Conservation (phyloP, 2,797 vertebrate genomes). For the Cossypha heuglini region DNA sequence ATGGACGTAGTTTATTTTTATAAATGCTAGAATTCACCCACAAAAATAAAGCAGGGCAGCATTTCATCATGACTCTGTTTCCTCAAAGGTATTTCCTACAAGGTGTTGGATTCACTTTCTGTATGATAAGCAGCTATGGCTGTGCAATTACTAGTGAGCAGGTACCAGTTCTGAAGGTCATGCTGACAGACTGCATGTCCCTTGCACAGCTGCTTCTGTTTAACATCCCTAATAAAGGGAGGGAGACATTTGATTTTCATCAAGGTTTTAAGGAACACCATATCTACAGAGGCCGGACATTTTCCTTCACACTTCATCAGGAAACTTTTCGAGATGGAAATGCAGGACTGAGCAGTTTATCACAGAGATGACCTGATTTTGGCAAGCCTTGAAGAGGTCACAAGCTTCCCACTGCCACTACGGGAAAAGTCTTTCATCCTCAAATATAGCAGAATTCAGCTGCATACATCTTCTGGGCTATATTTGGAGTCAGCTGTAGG, state of each 20-base stretch:
- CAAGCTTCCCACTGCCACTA: not conserved
- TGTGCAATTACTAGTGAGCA: constrained; percentile 6
- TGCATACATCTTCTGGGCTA: not conserved
- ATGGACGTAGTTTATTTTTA: not conserved
- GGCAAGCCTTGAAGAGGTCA: constrained; percentile 32
- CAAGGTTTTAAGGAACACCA: constrained; percentile 33
- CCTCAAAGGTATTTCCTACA: constrained; percentile 52
- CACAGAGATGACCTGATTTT: constrained; percentile 51
- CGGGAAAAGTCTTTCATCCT: not conserved
- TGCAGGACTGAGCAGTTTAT: constrained; percentile 46
- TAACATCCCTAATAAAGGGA: constrained; percentile 10
- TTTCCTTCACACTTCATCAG: constrained; percentile 59
- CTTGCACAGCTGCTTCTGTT: constrained; percentile 51
- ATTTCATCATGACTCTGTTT: constrained; percentile 34
- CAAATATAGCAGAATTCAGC: not conserved
- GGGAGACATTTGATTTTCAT: constrained; percentile 63
- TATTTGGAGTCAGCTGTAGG: not conserved
- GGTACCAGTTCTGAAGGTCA: constrained; percentile 35
- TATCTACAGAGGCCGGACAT: constrained; percentile 45
- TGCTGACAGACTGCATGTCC: not conserved
- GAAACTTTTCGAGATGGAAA: constrained; percentile 52
- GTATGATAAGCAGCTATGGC: constrained; percentile 13
- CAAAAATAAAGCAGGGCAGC: constrained; percentile 1
- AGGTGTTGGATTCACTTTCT: constrained; percentile 58
- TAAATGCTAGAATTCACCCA: constrained; percentile 7